Percentiles rank a stretch among this genome's conserved stretches.
These are phyloP conservation scores for Acanthosepion pharaonis DNA, from an alignment of 2,888 invertebrate species.

Conservation along the genomic window DNA sequence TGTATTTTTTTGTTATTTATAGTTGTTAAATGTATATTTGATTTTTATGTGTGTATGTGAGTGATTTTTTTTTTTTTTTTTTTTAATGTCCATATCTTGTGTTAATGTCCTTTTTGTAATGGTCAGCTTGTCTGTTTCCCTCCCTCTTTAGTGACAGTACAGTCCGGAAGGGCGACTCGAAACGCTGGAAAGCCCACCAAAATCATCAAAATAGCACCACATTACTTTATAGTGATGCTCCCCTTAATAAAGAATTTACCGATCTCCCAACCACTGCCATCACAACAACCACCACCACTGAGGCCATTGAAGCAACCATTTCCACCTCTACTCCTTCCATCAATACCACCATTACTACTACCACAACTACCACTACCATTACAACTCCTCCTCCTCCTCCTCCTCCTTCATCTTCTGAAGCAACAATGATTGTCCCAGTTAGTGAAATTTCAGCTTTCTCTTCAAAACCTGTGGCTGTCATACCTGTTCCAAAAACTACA, in stretches of 20 bases:
- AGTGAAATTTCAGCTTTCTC: neutral
- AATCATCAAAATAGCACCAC: conserved; percentile 50
- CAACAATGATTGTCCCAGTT: neutral
- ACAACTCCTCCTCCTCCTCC: conserved; percentile 51
- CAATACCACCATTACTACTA: neutral
- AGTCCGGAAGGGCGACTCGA: conserved; percentile 70
- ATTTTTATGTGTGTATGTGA: neutral
- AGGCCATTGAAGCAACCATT: neutral
- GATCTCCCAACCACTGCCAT: conserved; percentile 15
- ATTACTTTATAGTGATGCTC: conserved; percentile 47
- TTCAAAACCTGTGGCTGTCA: neutral
- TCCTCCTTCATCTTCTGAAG: conserved; percentile 24
- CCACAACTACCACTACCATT: neutral
- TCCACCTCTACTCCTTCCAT: conserved; percentile 53
- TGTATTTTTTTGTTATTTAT: neutral
- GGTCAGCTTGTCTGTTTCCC: conserved; percentile 6
- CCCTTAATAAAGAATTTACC: neutral
- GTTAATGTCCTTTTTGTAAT: neutral
- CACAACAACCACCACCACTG: conserved; percentile 49
- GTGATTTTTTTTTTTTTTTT: neutral
- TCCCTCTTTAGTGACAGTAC: conserved; percentile 65
- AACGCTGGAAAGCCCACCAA: conserved; percentile 65
- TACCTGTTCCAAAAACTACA: neutral
- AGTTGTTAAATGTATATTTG: neutral
- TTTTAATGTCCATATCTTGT: neutral